These are phyloP conservation scores for Semotilus atromaculatus DNA, from an alignment of 2,797 vertebrate genomes.

Conservation along the genomic window DNA sequence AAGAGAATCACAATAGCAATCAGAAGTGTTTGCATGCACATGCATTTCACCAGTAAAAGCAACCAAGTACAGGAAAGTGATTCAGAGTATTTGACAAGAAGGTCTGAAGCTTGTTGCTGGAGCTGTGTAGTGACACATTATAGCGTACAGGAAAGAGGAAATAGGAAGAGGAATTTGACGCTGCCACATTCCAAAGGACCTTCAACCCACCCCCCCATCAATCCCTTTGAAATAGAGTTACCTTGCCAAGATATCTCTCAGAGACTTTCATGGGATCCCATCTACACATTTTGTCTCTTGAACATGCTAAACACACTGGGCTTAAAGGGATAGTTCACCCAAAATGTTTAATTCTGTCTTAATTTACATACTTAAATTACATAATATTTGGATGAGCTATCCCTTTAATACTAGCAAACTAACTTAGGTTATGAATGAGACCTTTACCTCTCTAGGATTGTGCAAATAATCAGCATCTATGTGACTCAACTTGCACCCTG, in stretches of 20 bases:
- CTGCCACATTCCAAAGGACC: conserved; percentile 31
- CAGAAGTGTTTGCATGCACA: conserved; percentile 55
- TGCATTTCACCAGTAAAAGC: conserved; percentile 40
- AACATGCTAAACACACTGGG: neutral
- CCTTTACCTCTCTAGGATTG: neutral
- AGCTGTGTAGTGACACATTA: neutral
- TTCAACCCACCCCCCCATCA: neutral
- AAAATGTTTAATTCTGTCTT: neutral
- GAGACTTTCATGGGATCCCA: no score
- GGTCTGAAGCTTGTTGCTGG: conserved; percentile 21
- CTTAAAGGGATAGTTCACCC: neutral
- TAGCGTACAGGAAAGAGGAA: conserved; percentile 44
- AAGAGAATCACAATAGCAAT: conserved; percentile 38
- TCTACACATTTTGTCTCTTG: neutral
- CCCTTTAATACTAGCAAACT: neutral
- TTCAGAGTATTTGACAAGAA: conserved; percentile 23
- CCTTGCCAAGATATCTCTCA: neutral
- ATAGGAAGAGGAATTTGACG: conserved; percentile 16
- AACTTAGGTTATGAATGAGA: neutral
- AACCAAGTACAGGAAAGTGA: conserved; percentile 45
- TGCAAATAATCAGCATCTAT: neutral
- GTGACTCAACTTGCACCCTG: neutral
- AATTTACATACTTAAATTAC: neutral
- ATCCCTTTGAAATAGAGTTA: neutral
- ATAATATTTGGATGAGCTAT: neutral